phyloP scores from a whole-genome alignment of 1,140 invertebrate species.

The Centruroides sculpturatus region DNA sequence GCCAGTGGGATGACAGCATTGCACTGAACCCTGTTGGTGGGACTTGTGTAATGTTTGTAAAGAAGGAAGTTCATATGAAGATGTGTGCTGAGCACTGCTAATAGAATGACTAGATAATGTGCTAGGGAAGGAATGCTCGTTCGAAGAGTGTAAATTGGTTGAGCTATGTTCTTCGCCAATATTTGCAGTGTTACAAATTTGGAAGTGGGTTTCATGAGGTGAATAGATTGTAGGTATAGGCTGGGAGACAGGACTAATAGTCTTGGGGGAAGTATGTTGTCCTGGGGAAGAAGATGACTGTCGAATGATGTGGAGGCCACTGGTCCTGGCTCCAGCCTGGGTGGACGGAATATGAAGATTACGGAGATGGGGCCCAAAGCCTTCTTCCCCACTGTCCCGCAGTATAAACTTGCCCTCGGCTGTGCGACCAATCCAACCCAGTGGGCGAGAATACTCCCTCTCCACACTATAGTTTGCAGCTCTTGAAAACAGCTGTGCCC shows the following conservation, averaged over 20 bases:
- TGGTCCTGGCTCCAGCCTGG: slow-evolving; percentile 60
- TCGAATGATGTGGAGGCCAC: slow-evolving; percentile 38
- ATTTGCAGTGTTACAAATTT: slow-evolving; percentile 50
- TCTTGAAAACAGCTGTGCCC: too few relatives aligned
- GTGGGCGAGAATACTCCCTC: slow-evolving; percentile 26
- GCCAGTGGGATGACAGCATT: too few relatives aligned
- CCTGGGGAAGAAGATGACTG: slow-evolving; percentile 18
- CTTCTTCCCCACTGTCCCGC: neutral
- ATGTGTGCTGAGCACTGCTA: neutral
- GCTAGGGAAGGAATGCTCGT: slow-evolving; percentile 54
- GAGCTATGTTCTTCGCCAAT: slow-evolving; percentile 66
- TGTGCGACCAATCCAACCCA: slow-evolving; percentile 48
- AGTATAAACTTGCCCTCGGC: slow-evolving; percentile 56
- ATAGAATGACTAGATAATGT: slow-evolving; percentile 34
- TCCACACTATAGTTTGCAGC: slow-evolving; percentile 18
- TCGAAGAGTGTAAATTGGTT: slow-evolving; percentile 55
- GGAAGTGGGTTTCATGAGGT: slow-evolving; percentile 38
- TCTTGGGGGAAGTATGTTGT: slow-evolving; percentile 4
- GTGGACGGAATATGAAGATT: slow-evolving; percentile 39
- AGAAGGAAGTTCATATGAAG: too few relatives aligned
- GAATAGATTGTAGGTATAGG: slow-evolving; percentile 24
- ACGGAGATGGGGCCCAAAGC: slow-evolving; percentile 18
- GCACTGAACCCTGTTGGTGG: too few relatives aligned
- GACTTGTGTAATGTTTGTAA: too few relatives aligned
- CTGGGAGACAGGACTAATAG: neutral